phyloP scores from a whole-genome alignment of 2,113 vertebrate species.

The Gobio gobio region DNA sequence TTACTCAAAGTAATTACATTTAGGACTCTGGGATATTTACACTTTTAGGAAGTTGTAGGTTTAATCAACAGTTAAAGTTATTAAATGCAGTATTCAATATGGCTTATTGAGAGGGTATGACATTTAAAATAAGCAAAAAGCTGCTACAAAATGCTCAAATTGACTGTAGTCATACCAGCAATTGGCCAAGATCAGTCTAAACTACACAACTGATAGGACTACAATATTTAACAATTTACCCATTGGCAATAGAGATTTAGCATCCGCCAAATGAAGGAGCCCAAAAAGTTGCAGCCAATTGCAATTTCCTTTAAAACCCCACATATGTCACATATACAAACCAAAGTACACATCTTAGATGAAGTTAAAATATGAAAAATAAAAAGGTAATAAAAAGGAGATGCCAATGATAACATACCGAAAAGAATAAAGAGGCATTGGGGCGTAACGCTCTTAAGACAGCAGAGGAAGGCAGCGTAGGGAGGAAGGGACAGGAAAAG shows the following conservation, averaged over 20 bases:
- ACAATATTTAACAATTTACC: neutral
- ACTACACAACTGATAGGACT: neutral
- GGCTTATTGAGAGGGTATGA: constrained; percentile 55
- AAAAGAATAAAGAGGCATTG: constrained; percentile 99
- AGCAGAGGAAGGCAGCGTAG: constrained; percentile 99
- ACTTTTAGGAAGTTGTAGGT: too few relatives aligned
- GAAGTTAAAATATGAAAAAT: constrained; percentile 68
- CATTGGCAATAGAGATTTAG: neutral
- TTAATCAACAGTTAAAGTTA: too few relatives aligned
- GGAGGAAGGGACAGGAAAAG: constrained; percentile 89
- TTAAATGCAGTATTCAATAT: constrained; percentile 50
- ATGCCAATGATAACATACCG: constrained; percentile 99
- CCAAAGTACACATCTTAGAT: constrained; percentile 70
- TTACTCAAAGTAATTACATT: neutral
- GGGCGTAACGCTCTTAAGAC: constrained; percentile 99
- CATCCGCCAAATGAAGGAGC: neutral
- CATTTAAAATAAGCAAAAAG: constrained; percentile 61
- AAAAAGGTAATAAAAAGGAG: constrained; percentile 87
- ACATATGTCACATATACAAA: constrained; percentile 29
- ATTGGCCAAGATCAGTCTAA: neutral
- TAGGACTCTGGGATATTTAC: neutral
- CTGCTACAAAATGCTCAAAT: constrained; percentile 64
- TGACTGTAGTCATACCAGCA: neutral
- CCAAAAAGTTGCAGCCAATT: constrained; percentile 71
- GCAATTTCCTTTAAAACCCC: constrained; percentile 46